A percentile compares a stretch with the other conserved stretches of the same genome.
Conservation (phyloP, 2,113 vertebrate genomes). For the Anoura caudifer region DNA sequence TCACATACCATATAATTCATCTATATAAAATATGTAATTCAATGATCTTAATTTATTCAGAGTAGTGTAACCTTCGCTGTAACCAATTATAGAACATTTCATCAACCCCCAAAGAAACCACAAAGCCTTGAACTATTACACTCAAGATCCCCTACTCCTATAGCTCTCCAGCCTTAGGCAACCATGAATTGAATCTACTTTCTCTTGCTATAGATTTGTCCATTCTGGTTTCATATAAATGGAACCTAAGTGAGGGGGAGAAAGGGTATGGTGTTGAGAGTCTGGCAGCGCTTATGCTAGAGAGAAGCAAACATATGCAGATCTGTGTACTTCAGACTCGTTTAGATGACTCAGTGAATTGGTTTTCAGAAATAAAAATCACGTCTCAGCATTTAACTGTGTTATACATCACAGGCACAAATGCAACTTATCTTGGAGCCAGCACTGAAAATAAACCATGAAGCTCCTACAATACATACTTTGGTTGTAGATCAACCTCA, state of each 20-base stretch:
- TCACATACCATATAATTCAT: not conserved
- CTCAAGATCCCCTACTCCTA: not conserved
- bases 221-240: not conserved
- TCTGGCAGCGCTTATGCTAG: not conserved
- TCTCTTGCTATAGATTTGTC: not conserved
- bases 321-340: not conserved
- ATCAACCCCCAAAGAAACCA: not conserved
- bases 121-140: not conserved
- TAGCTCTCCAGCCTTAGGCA: not conserved
- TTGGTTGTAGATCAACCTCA: conserved; percentile 42
- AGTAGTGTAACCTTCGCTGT: not conserved
- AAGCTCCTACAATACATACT: conserved; percentile 12
- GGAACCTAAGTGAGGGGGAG: not conserved
- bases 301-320: not conserved
- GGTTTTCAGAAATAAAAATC: not conserved
- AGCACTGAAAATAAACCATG: not conserved
- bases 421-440: conserved; percentile 43
- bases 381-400: conserved; percentile 36
- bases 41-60: not conserved
- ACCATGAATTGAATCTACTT: not conserved
- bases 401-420: not conserved
- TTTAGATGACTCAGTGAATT: conserved; percentile 5
- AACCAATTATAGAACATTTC: not conserved
- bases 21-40: not conserved
- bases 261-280: not conserved